phyloP scores from a whole-genome alignment of 1,140 invertebrate species.

The Yoshiicerus persimilis region DNA sequence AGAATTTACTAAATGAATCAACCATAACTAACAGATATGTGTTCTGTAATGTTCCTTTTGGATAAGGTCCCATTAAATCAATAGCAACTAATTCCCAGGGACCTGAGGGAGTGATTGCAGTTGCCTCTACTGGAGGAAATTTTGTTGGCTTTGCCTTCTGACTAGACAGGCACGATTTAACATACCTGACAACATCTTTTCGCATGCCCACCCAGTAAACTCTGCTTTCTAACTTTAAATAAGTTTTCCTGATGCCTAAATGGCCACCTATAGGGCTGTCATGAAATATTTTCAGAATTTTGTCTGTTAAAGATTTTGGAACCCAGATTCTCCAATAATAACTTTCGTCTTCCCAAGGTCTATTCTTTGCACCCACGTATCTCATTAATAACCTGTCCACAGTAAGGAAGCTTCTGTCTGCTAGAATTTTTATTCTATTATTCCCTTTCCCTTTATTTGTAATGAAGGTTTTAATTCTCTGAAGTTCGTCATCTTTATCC shows the following conservation, averaged over 20 bases:
- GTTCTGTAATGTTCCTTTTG: neutral
- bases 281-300: neutral
- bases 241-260: slow-evolving; percentile 25
- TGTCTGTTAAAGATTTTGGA: neutral
- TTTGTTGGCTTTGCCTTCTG: neutral
- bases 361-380: neutral
- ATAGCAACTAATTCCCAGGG: slow-evolving; percentile 42
- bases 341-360: slow-evolving; percentile 7
- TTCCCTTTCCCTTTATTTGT: too few relatives aligned
- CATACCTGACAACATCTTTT: slow-evolving; percentile 41
- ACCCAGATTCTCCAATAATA: slow-evolving; percentile 1
- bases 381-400: neutral
- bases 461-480: too few relatives aligned
- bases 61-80: slow-evolving; percentile 48
- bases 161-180: neutral
- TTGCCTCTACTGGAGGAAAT: neutral
- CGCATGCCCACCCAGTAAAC: slow-evolving; percentile 51
- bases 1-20: slow-evolving; percentile 45
- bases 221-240: neutral
- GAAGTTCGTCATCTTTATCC: too few relatives aligned
- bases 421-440: too few relatives aligned
- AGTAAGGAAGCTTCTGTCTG: neutral
- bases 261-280: neutral
- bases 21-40: slow-evolving; percentile 43
- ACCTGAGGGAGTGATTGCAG: neutral